These are phyloP conservation scores for Battus philenor DNA, from an alignment of 1,140 invertebrate genomes.

Conservation along the genomic window DNA sequence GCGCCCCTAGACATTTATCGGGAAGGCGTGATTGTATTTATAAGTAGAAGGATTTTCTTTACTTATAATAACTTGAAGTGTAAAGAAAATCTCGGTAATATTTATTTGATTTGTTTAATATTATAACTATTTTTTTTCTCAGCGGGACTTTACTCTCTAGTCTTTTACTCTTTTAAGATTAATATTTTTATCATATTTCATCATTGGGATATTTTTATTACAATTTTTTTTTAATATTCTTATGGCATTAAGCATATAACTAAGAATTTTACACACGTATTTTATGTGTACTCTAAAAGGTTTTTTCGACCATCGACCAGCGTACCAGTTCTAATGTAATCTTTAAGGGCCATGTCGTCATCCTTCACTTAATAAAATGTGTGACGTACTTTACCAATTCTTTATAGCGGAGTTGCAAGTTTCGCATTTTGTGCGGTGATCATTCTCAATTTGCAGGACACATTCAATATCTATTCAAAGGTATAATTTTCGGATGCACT, in stretches of 20 bases:
- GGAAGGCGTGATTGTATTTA: constrained; percentile 59
- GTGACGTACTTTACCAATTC: constrained; percentile 27
- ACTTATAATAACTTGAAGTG: constrained; percentile 10
- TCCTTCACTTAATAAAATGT: constrained; percentile 61
- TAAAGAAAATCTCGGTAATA: constrained; percentile 1
- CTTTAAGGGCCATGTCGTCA: constrained; percentile 23
- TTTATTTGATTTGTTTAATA: background rate
- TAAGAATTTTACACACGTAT: no score
- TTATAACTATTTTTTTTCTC: background rate
- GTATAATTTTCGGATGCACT: no score
- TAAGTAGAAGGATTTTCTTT: constrained; percentile 40
- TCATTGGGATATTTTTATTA: no score
- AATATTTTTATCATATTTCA: no score
- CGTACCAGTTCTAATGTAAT: constrained; percentile 1
- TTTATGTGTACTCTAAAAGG: no score
- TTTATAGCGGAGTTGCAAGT: constrained; percentile 11
- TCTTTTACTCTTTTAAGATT: background rate
- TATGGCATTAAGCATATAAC: no score
- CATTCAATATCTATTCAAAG: constrained; percentile 32
- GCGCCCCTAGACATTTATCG: constrained; percentile 64
- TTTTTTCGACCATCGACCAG: no score
- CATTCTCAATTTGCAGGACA: constrained; percentile 64
- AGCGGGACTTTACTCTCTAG: no score
- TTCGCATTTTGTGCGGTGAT: constrained; percentile 42
- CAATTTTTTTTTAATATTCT: no score